Base-by-base conservation (phyloP, 2,113 vertebrate genomes). In the Tonatia bakeri region DNA sequence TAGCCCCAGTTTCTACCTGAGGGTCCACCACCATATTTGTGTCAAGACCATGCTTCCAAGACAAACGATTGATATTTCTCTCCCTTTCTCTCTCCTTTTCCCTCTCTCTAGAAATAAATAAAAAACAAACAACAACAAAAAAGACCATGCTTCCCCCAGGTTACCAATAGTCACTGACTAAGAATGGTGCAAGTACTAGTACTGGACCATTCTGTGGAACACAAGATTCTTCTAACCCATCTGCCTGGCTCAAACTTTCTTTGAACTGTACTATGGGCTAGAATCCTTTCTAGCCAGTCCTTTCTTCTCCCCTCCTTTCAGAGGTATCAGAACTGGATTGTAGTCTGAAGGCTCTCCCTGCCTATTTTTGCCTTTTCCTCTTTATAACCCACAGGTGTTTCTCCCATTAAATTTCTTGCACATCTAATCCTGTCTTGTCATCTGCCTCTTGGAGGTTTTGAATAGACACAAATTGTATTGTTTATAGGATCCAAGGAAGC, bases 401-500 rank as follows among this genome's bases (percentile, higher is more conserved):
- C 61, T 45, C 45, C 43, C 70, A 65, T 54, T 86, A 64, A 67
- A 50, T 91, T 79, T 93, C 64, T 79, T 83, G 50, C 14, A 50
- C 22, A 79, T 86, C 45, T 73, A 77, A 72, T 67, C 75, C 31
- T 24, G 38, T 96, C 61, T 93, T 97, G 87, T 3, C 20, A 94
- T 64, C 54, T 94, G 45, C 54, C 87, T 93, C 86, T 83, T 73
- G 28, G 40, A 91, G 33, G 45, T 83, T 93, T 50, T 93, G 24
- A 82, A 40, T 26, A 70, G 26, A 93, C 20, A 56, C 33, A 82
- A 87, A 83, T 47, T 79, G 15, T 40, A 94, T 22, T 87, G 17
- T 54, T 90, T 20, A 52, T 86, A 52, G 17, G 7, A 52, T 83
- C 20, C 24, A 90, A 93, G 77, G 73, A 92, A 82, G 19, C 76